These are phyloP conservation scores for Cygnus atratus DNA, from an alignment of 2,113 vertebrate species.

Conservation along the genomic window DNA sequence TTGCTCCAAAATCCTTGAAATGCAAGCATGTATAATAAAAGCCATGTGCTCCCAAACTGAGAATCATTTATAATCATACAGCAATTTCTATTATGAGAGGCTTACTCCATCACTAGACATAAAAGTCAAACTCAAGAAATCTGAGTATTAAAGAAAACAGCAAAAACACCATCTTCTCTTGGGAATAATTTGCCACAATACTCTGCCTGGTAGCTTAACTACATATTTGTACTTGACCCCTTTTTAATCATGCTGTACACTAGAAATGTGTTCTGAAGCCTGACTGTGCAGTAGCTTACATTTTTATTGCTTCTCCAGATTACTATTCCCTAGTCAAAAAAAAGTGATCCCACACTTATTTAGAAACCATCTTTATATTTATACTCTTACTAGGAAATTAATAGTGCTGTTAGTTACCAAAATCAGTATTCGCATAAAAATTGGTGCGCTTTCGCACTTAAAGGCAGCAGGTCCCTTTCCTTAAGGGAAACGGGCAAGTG, in stretches of 20 bases:
- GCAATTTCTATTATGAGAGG: too few species aligned
- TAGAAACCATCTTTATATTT: not conserved
- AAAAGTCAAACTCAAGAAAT: not conserved
- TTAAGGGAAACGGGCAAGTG: fast-evolving
- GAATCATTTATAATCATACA: not conserved
- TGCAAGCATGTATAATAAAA: not conserved
- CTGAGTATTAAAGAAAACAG: not conserved
- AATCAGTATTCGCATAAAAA: not conserved
- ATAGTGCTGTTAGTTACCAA: not conserved
- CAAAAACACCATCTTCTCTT: not conserved
- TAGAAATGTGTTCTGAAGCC: not conserved
- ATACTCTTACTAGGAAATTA: not conserved
- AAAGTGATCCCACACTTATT: not conserved
- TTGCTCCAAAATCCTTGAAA: too few species aligned
- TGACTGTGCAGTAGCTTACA: not conserved
- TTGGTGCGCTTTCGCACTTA: not conserved
- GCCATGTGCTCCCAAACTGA: not conserved
- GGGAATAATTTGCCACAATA: not conserved
- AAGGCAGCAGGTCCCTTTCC: not conserved
- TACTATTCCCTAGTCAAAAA: not conserved
- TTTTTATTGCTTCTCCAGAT: not conserved
- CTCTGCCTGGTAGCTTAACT: not conserved
- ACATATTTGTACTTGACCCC: not conserved
- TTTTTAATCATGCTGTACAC: not conserved
- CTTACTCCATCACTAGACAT: not conserved